These are phyloP conservation scores for Lithophane ornitopus DNA, from an alignment of 2,888 invertebrate genomes.

Conservation along the genomic window DNA sequence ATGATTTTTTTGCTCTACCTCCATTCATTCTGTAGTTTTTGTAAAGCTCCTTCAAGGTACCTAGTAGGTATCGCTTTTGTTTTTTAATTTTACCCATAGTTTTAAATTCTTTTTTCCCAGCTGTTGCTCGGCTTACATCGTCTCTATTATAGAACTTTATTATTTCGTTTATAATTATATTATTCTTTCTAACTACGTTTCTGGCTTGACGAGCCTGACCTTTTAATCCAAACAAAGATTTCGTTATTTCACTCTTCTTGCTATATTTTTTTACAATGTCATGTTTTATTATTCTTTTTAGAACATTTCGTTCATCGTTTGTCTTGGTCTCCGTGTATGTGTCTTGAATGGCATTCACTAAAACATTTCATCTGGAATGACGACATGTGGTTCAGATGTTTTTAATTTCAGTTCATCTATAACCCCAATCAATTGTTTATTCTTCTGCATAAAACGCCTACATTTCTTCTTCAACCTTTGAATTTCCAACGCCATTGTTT, in stretches of 20 bases:
- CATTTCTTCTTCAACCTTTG: slow-evolving; percentile 2
- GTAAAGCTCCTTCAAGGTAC: no score
- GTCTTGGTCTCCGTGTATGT: slow-evolving; percentile 5
- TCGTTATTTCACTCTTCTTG: neutral
- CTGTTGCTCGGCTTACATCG: slow-evolving; percentile 7
- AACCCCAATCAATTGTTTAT: neutral
- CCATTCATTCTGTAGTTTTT: no score
- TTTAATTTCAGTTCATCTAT: slow-evolving; percentile 5
- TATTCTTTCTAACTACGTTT: slow-evolving; percentile 6
- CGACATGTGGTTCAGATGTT: neutral
- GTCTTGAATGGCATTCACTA: slow-evolving; percentile 3
- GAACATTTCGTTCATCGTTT: slow-evolving; percentile 4
- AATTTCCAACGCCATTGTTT: slow-evolving; percentile 1
- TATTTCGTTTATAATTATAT: slow-evolving; percentile 4
- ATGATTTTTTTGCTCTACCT: neutral
- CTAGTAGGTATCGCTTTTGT: slow-evolving; percentile 2
- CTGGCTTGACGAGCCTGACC: neutral
- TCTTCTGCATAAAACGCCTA: slow-evolving; percentile 2
- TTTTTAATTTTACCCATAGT: slow-evolving; percentile 4
- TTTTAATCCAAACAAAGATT: slow-evolving; percentile 8
- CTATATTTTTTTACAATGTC: neutral
- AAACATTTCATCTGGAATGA: slow-evolving; percentile 3
- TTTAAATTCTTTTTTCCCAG: slow-evolving; percentile 4
- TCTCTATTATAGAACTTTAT: slow-evolving; percentile 1
- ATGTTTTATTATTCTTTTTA: slow-evolving; percentile 5